Evolutionary conservation across 2,113 vertebrate species (phyloP), one percentile per base, ranked within the genome.

Genomic region (Orcinus orca): DNA sequence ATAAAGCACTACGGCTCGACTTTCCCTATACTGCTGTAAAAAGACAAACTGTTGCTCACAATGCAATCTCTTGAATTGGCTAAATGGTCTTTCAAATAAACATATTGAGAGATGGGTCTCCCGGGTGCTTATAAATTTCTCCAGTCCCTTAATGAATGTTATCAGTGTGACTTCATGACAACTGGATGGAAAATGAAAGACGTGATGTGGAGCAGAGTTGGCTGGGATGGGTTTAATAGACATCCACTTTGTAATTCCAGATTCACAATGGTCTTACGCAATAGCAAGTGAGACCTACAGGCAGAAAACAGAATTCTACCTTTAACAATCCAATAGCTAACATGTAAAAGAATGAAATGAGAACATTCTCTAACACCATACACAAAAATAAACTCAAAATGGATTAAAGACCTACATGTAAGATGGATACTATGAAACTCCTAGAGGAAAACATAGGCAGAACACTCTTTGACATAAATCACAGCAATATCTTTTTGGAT

Each of bases 71-170:
- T 87, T 95, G 65, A 96, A 96, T 70, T 96, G 79, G 36, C 67
- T 97, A 97, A 96, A 95, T 90, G 63, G 80, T 60, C 91, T 89
- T 97, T 95, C 92, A 89, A 96, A 97, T 96, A 92, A 98, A 97
- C 74, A 96, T 90, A 97, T 83, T 89, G 90, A 98, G 89, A 97
- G 36, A 76, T 93, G 74, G 62, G 36, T 86, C 77, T 91, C 86
- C 79, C 70, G 80, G 92, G 92, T 97, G 77, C 86, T 96, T 93
- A 85, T 70, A 87, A 93, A 93, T 92, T 96, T 74, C 62, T 90
- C 83, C 25, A 77, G 82, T 70, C 50, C 44, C 90, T 93, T 96
- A 95, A 97, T 96, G 83, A 93, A 82, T 93, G 23, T 92, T 86
- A 53, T 96, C 80, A 31, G 38, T 93, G 33, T 90, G 80, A 89